Evolutionary conservation across 1,140 invertebrate genomes (phyloP).

Genomic region (Hypsibius dujardini): DNA sequence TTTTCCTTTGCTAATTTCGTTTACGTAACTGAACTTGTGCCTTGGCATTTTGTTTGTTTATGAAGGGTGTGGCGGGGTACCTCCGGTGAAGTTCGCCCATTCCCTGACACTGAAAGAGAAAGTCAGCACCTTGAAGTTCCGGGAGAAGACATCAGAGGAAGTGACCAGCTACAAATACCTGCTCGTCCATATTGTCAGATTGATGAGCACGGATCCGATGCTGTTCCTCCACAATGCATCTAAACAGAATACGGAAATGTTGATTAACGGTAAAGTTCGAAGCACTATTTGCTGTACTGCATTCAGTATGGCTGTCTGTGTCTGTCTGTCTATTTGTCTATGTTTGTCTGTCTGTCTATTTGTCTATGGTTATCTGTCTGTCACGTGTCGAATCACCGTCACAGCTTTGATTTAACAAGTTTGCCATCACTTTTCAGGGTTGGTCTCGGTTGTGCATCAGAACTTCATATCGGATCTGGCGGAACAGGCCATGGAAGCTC

Average conservation of each 20-base stretch:
- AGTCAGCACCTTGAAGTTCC: conserved; percentile 60
- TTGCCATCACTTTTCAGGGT: no score
- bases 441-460: conserved; percentile 85
- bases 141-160: conserved; percentile 61
- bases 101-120: conserved; percentile 65
- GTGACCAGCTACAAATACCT: conserved; percentile 68
- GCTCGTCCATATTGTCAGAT: conserved; percentile 66
- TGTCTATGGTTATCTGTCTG: conserved; percentile 24
- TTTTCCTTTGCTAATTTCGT: no score
- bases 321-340: no score
- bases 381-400: conserved; percentile 20
- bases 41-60: no score
- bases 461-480: conserved; percentile 80
- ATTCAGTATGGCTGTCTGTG: no score
- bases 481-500: conserved; percentile 88
- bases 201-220: conserved; percentile 88
- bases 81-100: neutral
- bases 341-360: no score
- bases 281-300: no score
- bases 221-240: conserved; percentile 33
- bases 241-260: conserved; percentile 6
- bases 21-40: no score
- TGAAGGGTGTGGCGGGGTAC: neutral
- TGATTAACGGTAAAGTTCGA: conserved; percentile 4
- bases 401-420: no score